A percentile compares a stretch with the other conserved stretches of the same genome.
These are phyloP conservation scores for Drosophila azteca DNA, from an alignment of 1,140 invertebrate species.

Conservation along the genomic window DNA sequence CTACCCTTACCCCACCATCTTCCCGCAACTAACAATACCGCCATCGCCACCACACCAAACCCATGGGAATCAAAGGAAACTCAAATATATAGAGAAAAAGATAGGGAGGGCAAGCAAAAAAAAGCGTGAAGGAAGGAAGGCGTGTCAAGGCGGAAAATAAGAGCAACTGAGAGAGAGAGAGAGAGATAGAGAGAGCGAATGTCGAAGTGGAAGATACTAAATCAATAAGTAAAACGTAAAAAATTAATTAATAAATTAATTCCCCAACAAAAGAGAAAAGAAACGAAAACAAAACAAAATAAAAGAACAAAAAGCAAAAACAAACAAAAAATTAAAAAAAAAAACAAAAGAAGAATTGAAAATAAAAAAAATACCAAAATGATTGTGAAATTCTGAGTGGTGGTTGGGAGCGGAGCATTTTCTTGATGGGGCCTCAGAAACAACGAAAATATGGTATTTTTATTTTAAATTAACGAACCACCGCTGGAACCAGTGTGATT, in stretches of 20 bases:
- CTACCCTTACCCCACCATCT: not conserved
- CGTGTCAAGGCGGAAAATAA: conserved; percentile 1
- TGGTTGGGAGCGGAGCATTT: too few species aligned
- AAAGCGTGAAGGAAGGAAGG: conserved; percentile 9
- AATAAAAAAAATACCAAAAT: conserved; percentile 52
- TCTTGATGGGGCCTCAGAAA: too few species aligned
- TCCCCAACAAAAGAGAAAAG: conserved; percentile 23
- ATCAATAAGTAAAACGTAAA: conserved; percentile 51
- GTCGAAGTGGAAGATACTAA: conserved; percentile 40
- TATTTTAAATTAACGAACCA: too few species aligned
- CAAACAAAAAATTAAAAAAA: conserved; percentile 25
- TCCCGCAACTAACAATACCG: not conserved
- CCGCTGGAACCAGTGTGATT: too few species aligned
- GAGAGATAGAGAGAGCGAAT: conserved; percentile 10
- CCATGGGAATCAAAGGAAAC: not conserved
- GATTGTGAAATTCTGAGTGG: conserved; percentile 9
- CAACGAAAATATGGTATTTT: too few species aligned
- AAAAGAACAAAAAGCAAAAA: conserved; percentile 32
- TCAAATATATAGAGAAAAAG: not conserved
- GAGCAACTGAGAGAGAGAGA: conserved; percentile 1
- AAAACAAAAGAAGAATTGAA: conserved; percentile 47
- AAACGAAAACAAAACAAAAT: conserved; percentile 16
- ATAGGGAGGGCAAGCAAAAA: conserved; percentile 1
- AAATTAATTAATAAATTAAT: conserved; percentile 49
- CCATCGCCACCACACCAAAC: conserved; percentile 1